Conservation (phyloP, 2,113 vertebrate genomes). For the Barbus barbus region DNA sequence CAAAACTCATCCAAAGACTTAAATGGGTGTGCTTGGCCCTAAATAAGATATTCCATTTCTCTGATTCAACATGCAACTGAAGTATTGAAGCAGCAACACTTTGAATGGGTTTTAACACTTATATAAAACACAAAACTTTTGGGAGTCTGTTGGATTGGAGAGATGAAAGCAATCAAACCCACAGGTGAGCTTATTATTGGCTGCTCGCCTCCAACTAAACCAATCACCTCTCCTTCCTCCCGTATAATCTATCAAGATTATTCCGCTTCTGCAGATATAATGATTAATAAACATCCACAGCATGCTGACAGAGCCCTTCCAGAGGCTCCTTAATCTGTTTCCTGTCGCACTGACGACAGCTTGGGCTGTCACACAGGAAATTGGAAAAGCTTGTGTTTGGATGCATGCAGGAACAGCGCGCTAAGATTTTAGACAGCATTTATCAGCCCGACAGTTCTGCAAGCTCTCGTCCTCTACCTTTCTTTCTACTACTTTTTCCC, state of each 20-base stretch:
- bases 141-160: neutral
- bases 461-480: neutral
- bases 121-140: neutral
- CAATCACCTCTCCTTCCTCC: conserved; percentile 35
- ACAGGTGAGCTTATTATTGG: conserved; percentile 38
- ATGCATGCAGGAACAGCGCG: conserved; percentile 24
- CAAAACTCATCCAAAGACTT: neutral
- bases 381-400: conserved; percentile 49
- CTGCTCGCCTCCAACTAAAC: conserved; percentile 31
- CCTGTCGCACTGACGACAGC: conserved; percentile 36
- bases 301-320: conserved; percentile 39
- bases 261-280: conserved; percentile 46
- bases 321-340: conserved; percentile 43
- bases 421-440: conserved; percentile 33
- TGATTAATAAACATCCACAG: conserved; percentile 54
- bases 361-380: conserved; percentile 49
- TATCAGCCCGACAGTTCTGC: conserved; percentile 45
- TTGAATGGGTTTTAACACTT: neutral
- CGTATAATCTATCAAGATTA: conserved; percentile 32
- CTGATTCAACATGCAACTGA: neutral
- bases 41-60: neutral
- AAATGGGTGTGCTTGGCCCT: no score
- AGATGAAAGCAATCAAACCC: conserved; percentile 25
- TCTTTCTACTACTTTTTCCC: conserved; percentile 23
- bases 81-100: neutral